phyloP scores from a whole-genome alignment of 2,113 vertebrate genomes.

The Dendrocopos noguchii region DNA sequence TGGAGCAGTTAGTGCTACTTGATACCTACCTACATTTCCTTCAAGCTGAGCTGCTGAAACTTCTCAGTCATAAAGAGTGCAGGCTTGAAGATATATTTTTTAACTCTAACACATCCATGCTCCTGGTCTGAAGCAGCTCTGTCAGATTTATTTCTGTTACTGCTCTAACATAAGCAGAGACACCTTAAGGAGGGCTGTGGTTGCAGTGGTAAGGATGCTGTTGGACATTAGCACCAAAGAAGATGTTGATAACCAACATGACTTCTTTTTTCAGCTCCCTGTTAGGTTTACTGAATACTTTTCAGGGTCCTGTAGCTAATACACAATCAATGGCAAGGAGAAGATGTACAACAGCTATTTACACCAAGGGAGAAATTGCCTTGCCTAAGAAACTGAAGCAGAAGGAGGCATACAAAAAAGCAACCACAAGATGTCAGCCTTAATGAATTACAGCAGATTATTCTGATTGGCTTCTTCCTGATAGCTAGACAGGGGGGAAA shows the following conservation, averaged over 20 bases:
- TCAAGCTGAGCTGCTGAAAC: background rate
- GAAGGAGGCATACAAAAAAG: background rate
- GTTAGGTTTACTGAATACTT: background rate
- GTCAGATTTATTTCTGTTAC: background rate
- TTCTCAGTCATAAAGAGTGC: background rate
- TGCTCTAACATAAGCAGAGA: background rate
- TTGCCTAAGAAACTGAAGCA: background rate
- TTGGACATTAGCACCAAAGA: background rate
- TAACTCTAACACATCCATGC: background rate
- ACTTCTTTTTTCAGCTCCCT: background rate
- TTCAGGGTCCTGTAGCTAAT: background rate
- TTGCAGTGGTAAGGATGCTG: background rate
- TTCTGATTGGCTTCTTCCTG: background rate
- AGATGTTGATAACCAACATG: background rate
- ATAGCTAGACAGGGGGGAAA: background rate
- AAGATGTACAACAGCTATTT: background rate
- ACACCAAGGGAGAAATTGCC: background rate
- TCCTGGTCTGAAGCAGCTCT: background rate
- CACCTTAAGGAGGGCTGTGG: background rate
- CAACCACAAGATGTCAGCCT: constrained; percentile 79
- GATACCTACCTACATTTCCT: background rate
- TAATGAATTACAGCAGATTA: constrained; percentile 11
- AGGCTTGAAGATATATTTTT: background rate
- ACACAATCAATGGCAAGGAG: background rate
- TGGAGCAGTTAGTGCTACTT: background rate